Evolutionary conservation across 2,113 vertebrate genomes (phyloP).

Genomic region (Eira barbara): DNA sequence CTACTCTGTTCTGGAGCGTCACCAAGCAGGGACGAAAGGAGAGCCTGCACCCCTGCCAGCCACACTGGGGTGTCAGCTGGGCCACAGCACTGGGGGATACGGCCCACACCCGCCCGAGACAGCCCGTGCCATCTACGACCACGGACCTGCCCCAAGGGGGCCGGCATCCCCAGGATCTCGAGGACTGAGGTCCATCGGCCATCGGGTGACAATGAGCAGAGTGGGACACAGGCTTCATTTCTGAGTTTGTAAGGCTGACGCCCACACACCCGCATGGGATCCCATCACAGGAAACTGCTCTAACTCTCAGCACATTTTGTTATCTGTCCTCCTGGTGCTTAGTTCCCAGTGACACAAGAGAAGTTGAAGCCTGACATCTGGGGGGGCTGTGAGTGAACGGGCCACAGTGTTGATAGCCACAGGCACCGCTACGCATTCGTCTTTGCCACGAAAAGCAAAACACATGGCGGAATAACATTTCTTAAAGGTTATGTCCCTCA

Average conservation of each 20-base stretch:
- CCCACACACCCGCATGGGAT: not conserved
- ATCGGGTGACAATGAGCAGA: not conserved
- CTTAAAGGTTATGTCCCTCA: not conserved
- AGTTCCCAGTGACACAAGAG: not conserved
- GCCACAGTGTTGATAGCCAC: no score
- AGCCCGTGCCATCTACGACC: not conserved
- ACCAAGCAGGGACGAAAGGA: not conserved
- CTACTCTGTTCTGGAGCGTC: not conserved
- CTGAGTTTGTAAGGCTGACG: not conserved
- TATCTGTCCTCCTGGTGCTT: rapidly evolving
- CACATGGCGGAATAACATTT: not conserved
- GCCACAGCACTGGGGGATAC: rapidly evolving
- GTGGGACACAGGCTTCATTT: not conserved
- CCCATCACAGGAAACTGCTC: not conserved
- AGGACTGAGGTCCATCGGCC: not conserved
- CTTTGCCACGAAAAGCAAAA: not conserved
- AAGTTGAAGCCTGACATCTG: not conserved
- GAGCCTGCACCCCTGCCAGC: rapidly evolving
- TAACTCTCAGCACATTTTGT: not conserved
- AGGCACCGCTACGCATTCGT: rapidly evolving
- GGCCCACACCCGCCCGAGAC: not conserved
- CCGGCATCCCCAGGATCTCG: no score
- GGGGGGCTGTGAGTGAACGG: rapidly evolving
- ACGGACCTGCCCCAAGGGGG: rapidly evolving
- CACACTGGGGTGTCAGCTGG: rapidly evolving